phyloP scores from a whole-genome alignment of 2,888 invertebrate genomes.

The Ornithoptera alexandrae region DNA sequence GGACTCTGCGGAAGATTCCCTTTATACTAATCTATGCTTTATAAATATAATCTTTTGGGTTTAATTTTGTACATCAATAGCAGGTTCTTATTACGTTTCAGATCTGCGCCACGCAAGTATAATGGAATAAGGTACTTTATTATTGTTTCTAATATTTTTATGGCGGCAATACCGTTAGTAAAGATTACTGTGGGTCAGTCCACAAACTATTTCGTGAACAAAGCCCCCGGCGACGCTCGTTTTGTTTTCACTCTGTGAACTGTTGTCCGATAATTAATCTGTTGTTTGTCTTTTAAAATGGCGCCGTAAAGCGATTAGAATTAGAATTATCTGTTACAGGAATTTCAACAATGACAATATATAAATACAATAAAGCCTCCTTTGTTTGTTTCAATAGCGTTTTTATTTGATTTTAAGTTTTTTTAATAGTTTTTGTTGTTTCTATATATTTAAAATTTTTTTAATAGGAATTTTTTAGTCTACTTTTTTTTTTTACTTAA shows the following conservation, averaged over 20 bases:
- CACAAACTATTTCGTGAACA: slow-evolving; percentile 38
- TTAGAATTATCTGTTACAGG: not conserved
- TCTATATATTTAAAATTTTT: too few relatives aligned
- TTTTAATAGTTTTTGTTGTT: too few relatives aligned
- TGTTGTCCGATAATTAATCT: slow-evolving; percentile 26
- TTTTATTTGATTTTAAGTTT: not conserved
- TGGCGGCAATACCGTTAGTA: slow-evolving; percentile 42
- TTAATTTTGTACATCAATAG: not conserved
- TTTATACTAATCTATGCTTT: slow-evolving; percentile 16
- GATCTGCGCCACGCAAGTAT: slow-evolving; percentile 5
- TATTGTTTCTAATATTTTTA: slow-evolving; percentile 44
- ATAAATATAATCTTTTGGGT: not conserved
- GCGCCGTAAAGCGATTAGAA: not conserved
- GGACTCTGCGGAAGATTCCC: slow-evolving; percentile 15
- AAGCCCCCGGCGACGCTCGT: slow-evolving; percentile 32
- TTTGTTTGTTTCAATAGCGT: not conserved
- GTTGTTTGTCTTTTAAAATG: slow-evolving; percentile 5
- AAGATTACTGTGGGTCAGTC: slow-evolving; percentile 37
- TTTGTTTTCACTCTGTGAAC: slow-evolving; percentile 14
- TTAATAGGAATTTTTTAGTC: too few relatives aligned
- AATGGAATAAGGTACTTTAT: slow-evolving; percentile 35
- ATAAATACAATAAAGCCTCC: not conserved
- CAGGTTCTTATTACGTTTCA: not conserved
- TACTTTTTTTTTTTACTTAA: too few relatives aligned
- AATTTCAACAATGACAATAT: not conserved